These are phyloP conservation scores for Notothenia coriiceps DNA, from an alignment of 2,113 vertebrate genomes.

Conservation along the genomic window DNA sequence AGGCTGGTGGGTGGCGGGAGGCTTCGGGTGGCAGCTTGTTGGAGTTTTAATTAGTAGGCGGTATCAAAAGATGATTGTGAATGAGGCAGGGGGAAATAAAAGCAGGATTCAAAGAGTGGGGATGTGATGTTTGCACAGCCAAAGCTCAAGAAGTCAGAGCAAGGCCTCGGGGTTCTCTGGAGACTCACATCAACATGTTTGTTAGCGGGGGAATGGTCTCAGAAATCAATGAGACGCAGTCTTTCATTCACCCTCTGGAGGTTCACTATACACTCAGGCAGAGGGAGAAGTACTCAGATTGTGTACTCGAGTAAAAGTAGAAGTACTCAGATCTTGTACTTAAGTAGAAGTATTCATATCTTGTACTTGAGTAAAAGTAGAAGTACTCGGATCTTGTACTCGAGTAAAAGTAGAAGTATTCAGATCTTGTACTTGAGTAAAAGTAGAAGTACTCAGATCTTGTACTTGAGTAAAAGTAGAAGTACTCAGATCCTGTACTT, in stretches of 20 bases:
- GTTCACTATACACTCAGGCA: background rate
- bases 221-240: conserved; percentile 34
- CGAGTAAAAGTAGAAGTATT: no score
- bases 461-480: no score
- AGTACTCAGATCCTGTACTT: no score
- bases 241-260: conserved; percentile 28
- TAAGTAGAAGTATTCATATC: no score
- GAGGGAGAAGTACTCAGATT: no score
- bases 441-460: no score
- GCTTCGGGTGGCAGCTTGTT: conserved; percentile 88
- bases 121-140: conserved; percentile 89
- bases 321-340: no score
- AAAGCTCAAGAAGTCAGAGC: conserved; percentile 88
- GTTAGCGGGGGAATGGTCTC: conserved; percentile 34
- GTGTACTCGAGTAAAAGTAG: no score
- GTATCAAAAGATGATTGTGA: conserved; percentile 92
- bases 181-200: conserved; percentile 50
- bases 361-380: no score
- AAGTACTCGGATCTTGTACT: no score
- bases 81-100: conserved; percentile 69
- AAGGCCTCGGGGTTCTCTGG: conserved; percentile 37
- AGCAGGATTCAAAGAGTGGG: conserved; percentile 56
- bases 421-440: no score
- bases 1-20: conserved; percentile 71
- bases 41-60: conserved; percentile 96